Conservation (phyloP, 2,888 invertebrate species). For the Trachelus iudaicus region DNA sequence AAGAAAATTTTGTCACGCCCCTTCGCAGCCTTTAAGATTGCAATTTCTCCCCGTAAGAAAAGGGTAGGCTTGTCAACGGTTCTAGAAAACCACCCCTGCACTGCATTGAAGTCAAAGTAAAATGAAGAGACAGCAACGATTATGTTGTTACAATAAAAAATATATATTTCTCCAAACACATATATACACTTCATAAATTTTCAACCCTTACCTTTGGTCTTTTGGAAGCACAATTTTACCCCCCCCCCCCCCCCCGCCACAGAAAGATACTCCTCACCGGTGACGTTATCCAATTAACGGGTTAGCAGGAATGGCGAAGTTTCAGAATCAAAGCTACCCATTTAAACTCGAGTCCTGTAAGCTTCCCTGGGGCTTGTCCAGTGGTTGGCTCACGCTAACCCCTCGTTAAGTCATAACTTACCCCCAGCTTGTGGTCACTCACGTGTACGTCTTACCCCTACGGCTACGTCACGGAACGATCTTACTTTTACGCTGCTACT, state of each 20-base stretch:
- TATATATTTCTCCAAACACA: not conserved
- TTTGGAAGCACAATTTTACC: not conserved
- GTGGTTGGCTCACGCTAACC: slow-evolving; percentile 59
- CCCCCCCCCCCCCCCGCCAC: no score
- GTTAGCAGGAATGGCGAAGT: slow-evolving; percentile 47
- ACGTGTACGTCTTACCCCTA: slow-evolving; percentile 23
- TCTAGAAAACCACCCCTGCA: not conserved
- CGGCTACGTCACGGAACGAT: slow-evolving; percentile 13
- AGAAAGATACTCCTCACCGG: not conserved
- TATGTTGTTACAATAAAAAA: not conserved
- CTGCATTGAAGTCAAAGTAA: not conserved
- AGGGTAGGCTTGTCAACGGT: not conserved
- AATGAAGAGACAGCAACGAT: not conserved
- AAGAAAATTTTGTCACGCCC: not conserved
- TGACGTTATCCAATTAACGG: slow-evolving; percentile 29
- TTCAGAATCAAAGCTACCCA: slow-evolving; percentile 53
- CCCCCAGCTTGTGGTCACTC: slow-evolving; percentile 41
- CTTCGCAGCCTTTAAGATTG: not conserved
- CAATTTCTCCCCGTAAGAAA: not conserved
- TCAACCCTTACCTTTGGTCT: not conserved
- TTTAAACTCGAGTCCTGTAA: slow-evolving; percentile 56
- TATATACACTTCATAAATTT: not conserved
- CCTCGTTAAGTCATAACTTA: slow-evolving; percentile 66
- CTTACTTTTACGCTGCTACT: slow-evolving; percentile 35
- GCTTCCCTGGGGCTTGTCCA: slow-evolving; percentile 54